Evolutionary conservation across 1,140 invertebrate genomes (phyloP), one percentile per base, ranked within the genome.

Genomic region (Caenorhabditis remanei): DNA sequence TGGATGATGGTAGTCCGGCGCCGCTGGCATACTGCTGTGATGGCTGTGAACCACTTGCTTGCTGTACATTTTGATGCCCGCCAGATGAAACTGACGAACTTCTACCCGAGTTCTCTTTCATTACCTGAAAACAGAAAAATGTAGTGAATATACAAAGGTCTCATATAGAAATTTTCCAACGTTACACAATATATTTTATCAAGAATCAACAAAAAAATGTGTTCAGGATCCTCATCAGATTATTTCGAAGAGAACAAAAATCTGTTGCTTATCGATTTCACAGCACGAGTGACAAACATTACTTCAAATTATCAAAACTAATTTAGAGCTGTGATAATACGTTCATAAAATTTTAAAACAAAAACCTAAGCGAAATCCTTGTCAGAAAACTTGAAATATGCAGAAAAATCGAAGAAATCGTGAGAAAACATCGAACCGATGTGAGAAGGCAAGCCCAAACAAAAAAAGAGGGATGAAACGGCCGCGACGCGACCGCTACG

Each of bases 401-500:
- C 21, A 11, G 11, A 21, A 3, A 46, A 71, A 46, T 46, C 16
- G 14, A 9, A 40, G 24, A 71, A 48, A 79, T 79, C 71, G 46
- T 79, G 46, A 50, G 71, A 79, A 75, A 79, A 79, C 32, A 53
- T 8, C 8, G 71, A 53, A 32, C 46, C 71, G 46, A 6, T 6
- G 71, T 24, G 71, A 79, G n/a, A 19, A 21, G n/a, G 46, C 21
- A 46, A 79, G 19, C 9, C 46, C 19, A 21, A 79, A 79, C 71
- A 13, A 53, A 11, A 75, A 24, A 53, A 14, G n/a, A 9, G n/a
- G 43, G 21, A 71, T 5, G n/a, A 50, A 21, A 50, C 0, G 32
- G 21, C 48, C 84, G 84, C 84, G 84, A 85, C 84, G 84, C 84
- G 24, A 67, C 61, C 84, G 84, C 84, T 85, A 58, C 84, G 84